Base-by-base conservation (phyloP, 2,888 invertebrate species). In the Rhagonycha fulva region DNA sequence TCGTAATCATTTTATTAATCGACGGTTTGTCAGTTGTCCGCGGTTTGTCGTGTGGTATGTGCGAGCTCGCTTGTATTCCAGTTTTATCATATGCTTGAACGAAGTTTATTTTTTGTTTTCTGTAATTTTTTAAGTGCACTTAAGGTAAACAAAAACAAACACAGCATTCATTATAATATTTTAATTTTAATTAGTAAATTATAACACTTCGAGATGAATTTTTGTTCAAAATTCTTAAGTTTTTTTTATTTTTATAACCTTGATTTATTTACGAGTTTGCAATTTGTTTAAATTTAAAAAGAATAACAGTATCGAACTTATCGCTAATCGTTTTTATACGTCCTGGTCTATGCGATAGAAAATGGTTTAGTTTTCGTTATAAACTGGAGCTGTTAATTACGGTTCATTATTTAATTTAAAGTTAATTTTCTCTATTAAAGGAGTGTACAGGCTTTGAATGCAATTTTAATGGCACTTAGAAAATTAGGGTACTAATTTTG, bases 21-120 rank as follows among this genome's bases (percentile, higher is more conserved):
- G 76, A 80, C 75, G 80, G 81, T 76, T 81, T 83, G 82, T 84
- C 83, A 85, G 86, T 86, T 84, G 84, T 83, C 82, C 83, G 82
- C 78, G 82, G 84, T 80, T 83, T 78, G 83, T 82, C 79, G 83
- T 78, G 68, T 26, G 47, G 62, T 75, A 68, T 72, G 83, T 79
- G 80, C 80, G 82, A 82, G 82, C 81, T 81, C 80, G 74, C 77
- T 76, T 76, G 63, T 62, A 69, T 63, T 32, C 60, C 60, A 61
- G 14, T 23, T 47, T 69, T 23, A 66, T 74, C 77, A 77, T 70
- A 72, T 74, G 77, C 62, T 71, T 23, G 30, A 47, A n/a, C 47
- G 47, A 47, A 47, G 47, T 47, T 47, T n/a, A 47, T 19, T 19
- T 19, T n/a, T 66, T 24, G 23, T 66, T 66, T 66, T 62, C 12